phyloP scores from a whole-genome alignment of 2,888 invertebrate genomes.

The Xestia ashworthii region DNA sequence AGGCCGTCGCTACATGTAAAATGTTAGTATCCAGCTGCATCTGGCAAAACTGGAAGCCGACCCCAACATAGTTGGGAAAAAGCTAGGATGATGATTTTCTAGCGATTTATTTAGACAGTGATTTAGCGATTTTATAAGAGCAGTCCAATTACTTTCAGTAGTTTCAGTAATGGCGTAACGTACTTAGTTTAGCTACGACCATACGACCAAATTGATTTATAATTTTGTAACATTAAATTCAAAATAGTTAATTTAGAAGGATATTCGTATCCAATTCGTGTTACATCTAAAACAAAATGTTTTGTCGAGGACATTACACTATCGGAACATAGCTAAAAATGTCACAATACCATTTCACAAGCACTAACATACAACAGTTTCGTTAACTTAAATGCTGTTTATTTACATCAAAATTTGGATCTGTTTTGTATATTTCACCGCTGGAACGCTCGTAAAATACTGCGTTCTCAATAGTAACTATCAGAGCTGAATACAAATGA shows the following conservation, averaged over 20 bases:
- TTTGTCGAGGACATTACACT: constrained; percentile 12
- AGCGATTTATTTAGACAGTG: neutral
- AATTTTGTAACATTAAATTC: neutral
- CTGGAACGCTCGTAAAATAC: constrained; percentile 60
- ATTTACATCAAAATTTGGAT: constrained; percentile 58
- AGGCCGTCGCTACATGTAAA: no score
- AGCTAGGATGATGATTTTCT: no score
- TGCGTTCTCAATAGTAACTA: constrained; percentile 59
- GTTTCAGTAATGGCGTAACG: neutral
- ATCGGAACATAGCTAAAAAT: constrained; percentile 36
- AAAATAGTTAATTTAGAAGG: neutral
- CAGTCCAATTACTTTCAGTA: neutral
- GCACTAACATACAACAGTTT: constrained; percentile 29
- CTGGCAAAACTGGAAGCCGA: no score
- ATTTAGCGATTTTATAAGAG: neutral
- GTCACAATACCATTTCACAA: constrained; percentile 47
- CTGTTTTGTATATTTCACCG: constrained; percentile 46
- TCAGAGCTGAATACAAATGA: constrained; percentile 72
- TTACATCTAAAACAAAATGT: neutral
- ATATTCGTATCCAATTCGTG: neutral
- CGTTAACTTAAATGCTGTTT: constrained; percentile 42
- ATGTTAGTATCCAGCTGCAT: no score
- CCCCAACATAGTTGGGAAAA: no score
- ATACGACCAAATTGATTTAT: neutral
- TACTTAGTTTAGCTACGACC: neutral